Evolutionary conservation across 1,140 invertebrate species (phyloP).

Genomic region (Tenebrio molitor): DNA sequence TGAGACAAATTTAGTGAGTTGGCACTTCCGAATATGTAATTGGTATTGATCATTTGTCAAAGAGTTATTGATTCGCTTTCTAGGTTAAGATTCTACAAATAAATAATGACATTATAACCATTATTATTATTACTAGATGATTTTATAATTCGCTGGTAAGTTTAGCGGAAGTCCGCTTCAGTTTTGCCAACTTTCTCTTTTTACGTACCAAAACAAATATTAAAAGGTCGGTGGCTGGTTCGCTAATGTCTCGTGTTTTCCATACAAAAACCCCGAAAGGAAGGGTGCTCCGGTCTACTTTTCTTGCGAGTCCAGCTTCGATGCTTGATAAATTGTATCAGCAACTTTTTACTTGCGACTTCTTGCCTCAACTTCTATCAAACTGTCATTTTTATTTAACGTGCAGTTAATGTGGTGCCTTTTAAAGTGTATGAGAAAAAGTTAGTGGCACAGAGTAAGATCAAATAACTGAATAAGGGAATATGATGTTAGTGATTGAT

Average conservation of each 20-base stretch:
- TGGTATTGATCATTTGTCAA: no score
- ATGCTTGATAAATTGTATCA: conserved; percentile 36
- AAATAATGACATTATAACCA: no score
- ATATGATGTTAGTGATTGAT: conserved; percentile 48
- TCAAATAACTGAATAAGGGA: conserved; percentile 43
- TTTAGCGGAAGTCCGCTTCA: no score
- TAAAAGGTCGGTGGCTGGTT: no score
- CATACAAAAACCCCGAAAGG: background rate
- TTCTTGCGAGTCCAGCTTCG: conserved; percentile 12
- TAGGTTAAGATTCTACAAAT: no score
- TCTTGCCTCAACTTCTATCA: conserved; percentile 30
- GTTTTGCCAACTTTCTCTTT: no score
- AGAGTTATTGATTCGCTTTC: no score
- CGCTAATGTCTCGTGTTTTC: background rate
- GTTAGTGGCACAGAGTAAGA: conserved; percentile 19
- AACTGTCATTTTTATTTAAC: conserved; percentile 39
- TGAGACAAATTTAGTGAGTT: no score
- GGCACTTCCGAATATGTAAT: no score
- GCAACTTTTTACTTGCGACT: conserved; percentile 27
- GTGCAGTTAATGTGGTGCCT: conserved; percentile 33
- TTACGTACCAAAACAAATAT: no score
- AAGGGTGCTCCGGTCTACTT: background rate
- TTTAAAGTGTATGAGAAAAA: conserved; percentile 39
- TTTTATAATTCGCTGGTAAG: no score
- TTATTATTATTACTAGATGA: no score